phyloP scores from a whole-genome alignment of 2,113 vertebrate genomes.

The Dolichallabes microphthalmus region DNA sequence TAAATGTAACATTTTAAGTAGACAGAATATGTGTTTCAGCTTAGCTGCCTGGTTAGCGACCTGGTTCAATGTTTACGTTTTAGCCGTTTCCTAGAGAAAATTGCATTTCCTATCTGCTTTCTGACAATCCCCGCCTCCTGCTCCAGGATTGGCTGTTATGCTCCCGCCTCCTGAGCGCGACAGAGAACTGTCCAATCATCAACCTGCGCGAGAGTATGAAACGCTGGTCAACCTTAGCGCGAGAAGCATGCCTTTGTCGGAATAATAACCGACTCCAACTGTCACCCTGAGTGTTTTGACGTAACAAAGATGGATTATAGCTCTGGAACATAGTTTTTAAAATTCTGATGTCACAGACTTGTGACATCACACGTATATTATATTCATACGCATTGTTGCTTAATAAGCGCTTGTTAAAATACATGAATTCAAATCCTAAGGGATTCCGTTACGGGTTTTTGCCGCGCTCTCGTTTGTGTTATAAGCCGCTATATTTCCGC shows the following conservation, averaged over 20 bases:
- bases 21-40: not conserved
- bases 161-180: not conserved
- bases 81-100: not conserved
- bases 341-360: not conserved
- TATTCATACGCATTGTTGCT: not conserved
- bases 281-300: not conserved
- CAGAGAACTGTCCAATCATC: not conserved
- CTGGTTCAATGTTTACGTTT: constrained; percentile 18
- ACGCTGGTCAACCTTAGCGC: not conserved
- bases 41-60: not conserved
- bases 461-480: not conserved
- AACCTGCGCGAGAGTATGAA: not conserved
- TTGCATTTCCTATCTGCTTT: not conserved
- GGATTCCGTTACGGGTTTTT: constrained; percentile 27
- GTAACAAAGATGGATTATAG: not conserved
- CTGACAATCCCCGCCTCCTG: not conserved
- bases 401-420: not conserved
- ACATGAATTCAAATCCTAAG: not conserved
- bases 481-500: too few species aligned
- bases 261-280: not conserved
- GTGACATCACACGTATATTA: not conserved
- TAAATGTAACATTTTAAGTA: too few species aligned
- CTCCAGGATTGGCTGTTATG: not conserved
- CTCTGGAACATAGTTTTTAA: not conserved
- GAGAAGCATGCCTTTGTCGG: not conserved